Evolutionary conservation across 2,888 invertebrate genomes (phyloP), one percentile per base, ranked within the genome.

Genomic region (Branchinecta sandiegonensis): DNA sequence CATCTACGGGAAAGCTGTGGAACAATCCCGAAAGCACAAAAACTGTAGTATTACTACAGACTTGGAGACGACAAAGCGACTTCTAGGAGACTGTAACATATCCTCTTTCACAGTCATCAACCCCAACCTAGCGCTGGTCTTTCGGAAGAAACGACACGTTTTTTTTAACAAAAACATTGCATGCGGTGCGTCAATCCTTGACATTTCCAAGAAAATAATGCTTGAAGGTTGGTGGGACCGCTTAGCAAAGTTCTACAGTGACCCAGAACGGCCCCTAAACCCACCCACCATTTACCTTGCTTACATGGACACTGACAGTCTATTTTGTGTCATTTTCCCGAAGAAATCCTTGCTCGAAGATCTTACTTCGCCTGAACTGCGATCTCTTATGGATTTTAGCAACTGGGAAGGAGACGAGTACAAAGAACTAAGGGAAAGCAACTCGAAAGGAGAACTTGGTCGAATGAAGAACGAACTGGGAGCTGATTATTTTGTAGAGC

Each of bases 141-240:
- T 56, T 56, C 2, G 56, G 14, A 17, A 56, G 14, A 56, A 56
- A 17, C 13, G 56, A 56, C 56, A 56, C 8, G 56, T 13, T 17
- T 17, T 56, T 17, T 17, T 56, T 2, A 56, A 56, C 56, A 56
- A 56, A 56, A 56, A n/a, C 17, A 56, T 13, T 56, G 56, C 56
- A 56, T 13, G n/a, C 8, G 14, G 56, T 8, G 56, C 56, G 56
- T 13, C 56, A 13, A 56, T 56, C 56, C 56, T 56, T 4, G 13
- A 2, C 56, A 56, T 56, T n/a, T 56, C 56, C 56, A 56, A 56
- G 56, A 56, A 17, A 56, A 56, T 56, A 6, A 56, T 56, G 56
- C 37, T 37, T 37, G 37, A 37, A 37, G 37, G 37, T 37, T 37
- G 37, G 37, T 37, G 37, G 37, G 37, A 37, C 6, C 37, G 37